These are phyloP conservation scores for Lemur catta DNA, from an alignment of 2,797 vertebrate genomes.

Conservation along the genomic window DNA sequence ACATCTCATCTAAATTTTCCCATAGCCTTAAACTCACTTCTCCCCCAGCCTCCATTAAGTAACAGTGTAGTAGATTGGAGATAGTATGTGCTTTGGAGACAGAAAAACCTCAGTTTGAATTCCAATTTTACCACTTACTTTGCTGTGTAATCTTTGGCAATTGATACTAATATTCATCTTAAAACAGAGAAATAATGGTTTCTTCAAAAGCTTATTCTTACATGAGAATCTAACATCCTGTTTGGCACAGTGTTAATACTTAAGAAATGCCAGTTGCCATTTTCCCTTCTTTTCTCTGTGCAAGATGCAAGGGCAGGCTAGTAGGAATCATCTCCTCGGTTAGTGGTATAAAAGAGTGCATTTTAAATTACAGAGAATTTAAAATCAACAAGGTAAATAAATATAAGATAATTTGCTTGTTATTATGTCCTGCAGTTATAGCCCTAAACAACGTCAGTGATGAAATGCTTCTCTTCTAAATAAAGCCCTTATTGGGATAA, in stretches of 20 bases:
- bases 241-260: neutral
- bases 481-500: neutral
- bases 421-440: neutral
- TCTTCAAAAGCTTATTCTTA: neutral
- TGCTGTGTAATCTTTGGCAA: conserved; percentile 6
- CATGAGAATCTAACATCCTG: neutral
- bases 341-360: neutral
- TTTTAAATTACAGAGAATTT: conserved; percentile 18
- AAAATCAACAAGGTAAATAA: neutral
- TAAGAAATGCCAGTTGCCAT: neutral
- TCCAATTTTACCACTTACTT: conserved; percentile 9
- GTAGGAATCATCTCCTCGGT: neutral
- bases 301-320: neutral
- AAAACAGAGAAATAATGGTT: conserved; percentile 15
- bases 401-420: neutral
- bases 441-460: neutral
- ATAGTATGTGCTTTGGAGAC: neutral
- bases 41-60: neutral
- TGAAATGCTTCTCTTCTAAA: conserved; percentile 25
- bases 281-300: neutral
- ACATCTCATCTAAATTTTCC: neutral
- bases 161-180: conserved; percentile 1
- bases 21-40: neutral
- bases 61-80: neutral
- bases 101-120: neutral